Base-by-base conservation (phyloP, 1,140 invertebrate genomes). In the Trichomalopsis sarcophagae region DNA sequence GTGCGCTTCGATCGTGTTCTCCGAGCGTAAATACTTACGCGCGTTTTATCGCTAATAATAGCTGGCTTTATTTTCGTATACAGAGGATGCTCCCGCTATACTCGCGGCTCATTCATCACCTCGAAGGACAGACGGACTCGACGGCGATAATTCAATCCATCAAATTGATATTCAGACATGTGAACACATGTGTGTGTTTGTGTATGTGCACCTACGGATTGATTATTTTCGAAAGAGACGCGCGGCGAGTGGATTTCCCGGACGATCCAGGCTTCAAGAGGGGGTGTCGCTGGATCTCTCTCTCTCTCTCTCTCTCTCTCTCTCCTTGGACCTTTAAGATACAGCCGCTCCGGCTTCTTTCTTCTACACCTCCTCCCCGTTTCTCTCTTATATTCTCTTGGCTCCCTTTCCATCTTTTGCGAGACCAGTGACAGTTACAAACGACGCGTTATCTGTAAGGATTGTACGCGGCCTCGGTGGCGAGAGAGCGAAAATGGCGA, bases 401-500 rank as follows among this genome's bases (percentile, higher is more conserved):
- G 73, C 80, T 88, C 86, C 86, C 88, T 73, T 80, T 86, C 82
- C 87, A 87, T 87, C 83, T 85, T 84, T 87, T 62, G 74, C 75
- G 82, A 71, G 68, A 73, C n/a, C 84, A 86, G 87, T 87, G 91
- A 92, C 91, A 91, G 91, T 92, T 91, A 92, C 91, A 92, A 92
- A 92, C 90, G 91, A 92, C 88, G 88, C 87, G 89, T 92, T 91
- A 92, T 92, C 90, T 90, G 87, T 90, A 91, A 91, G 91, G 89
- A 92, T 91, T 90, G 89, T 89, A 87, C 86, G 87, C 86, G 33
- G 68, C 21, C 44, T 3, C 3, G 62, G 27, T n/a, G n/a, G 62
- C 87, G 88, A 89, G 89, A 90, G 88, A 86, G 89, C 86, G 91
- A 91, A 90, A 92, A 90, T 90, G 87, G 88, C 85, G 86, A 92